A percentile compares a stretch with the other conserved stretches of the same genome.
Conservation (phyloP, 37 sponge, comb jelly and placozoan genomes). For the Agelas oroides region DNA sequence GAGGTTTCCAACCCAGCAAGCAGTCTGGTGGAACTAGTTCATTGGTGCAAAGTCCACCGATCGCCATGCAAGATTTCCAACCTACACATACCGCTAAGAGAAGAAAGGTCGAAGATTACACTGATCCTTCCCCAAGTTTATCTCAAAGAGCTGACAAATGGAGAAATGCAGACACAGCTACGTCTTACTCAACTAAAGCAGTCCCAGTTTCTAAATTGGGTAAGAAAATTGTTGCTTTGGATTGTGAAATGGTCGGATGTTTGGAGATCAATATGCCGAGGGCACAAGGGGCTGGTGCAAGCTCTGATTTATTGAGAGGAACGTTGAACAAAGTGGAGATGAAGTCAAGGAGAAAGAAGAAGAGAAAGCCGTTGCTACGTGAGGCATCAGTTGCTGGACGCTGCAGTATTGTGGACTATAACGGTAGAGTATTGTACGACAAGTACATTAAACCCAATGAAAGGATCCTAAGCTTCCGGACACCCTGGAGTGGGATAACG, state of each 20-base stretch:
- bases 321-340: neutral
- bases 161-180: too few species aligned
- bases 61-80: too few species aligned
- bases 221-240: constrained; percentile 53
- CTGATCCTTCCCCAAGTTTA: too few species aligned
- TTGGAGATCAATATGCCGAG: constrained; percentile 5
- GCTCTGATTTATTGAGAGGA: constrained; percentile 18
- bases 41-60: too few species aligned
- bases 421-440: constrained; percentile 70
- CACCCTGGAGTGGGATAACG: constrained; percentile 73
- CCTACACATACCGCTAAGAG: too few species aligned
- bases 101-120: too few species aligned
- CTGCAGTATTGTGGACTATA: constrained; percentile 78
- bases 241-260: constrained; percentile 86
- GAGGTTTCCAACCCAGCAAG: too few species aligned
- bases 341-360: constrained; percentile 1
- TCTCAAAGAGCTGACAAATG: too few species aligned
- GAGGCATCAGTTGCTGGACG: constrained; percentile 53
- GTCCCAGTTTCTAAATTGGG: neutral
- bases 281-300: constrained; percentile 12
- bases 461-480: constrained; percentile 65
- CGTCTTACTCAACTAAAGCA: too few species aligned
- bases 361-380: neutral
- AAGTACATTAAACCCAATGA: constrained; percentile 67
- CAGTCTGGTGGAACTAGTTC: too few species aligned